Base-by-base conservation (phyloP, 1,140 invertebrate species). In the Condylostylus longicornis region DNA sequence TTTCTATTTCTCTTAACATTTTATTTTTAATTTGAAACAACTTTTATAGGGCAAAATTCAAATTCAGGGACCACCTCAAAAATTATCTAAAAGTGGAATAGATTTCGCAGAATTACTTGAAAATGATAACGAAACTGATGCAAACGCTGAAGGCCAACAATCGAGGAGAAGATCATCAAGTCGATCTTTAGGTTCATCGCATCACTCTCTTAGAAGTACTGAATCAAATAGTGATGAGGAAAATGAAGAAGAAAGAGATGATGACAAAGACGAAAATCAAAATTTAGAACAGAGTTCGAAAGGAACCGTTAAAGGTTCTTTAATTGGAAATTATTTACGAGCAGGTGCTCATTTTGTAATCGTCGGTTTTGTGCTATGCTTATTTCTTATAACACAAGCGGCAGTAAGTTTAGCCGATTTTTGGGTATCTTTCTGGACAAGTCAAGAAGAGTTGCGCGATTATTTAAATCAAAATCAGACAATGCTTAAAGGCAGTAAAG, bases 61-160 rank as follows among this genome's bases (percentile, higher is more conserved):
- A 32, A 74, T 77, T 46, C 62, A 69, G 46, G 80, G 80, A 19
- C 70, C 64, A 3, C 78, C 79, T 45, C 51, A 69, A 4, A 64
- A 77, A 40, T 59, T 87, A 20, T 61, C 80, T 25, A 55, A 64
- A 5, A 65, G 63, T 43, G 66, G 71, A 34, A 69, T 70, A 15
- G 66, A 77, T 35, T 86, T 86, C 42, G 66, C 68, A 1, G 45
- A 63, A 46, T 42, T 67, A 1, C 35, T 67, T 9, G 49, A 48
- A 5, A 20, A 43, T 18, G 42, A 48, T 2, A 52, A 52, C 15
- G 43, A 54, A 6, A 18, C 32, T 4, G 42, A 52, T 6, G 21
- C 9, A 0, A 43, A 48, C n/a, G n/a, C n/a, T n/a, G n/a, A n/a
- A n/a, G n/a, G n/a, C n/a, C n/a, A n/a, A n/a, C n/a, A n/a, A n/a